These are phyloP conservation scores for Thalpophila matura DNA, from an alignment of 2,888 invertebrate species.

Conservation along the genomic window DNA sequence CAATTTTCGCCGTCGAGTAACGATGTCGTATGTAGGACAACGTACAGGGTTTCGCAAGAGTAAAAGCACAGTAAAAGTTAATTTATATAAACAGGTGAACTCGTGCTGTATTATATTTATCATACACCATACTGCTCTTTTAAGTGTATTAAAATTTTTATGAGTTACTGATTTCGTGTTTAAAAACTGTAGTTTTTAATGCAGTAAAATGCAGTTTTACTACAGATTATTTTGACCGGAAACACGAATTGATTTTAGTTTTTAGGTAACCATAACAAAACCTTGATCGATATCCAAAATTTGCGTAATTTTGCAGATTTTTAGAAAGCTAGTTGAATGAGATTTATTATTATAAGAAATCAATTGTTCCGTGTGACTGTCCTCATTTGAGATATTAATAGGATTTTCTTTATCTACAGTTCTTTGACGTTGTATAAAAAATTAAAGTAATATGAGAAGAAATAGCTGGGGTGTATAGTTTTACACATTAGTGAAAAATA, in stretches of 20 bases:
- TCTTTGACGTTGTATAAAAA: background rate
- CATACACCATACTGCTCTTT: conserved; percentile 17
- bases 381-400: background rate
- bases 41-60: conserved; percentile 69
- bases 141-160: background rate
- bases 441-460: conserved; percentile 16
- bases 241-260: background rate
- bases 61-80: conserved; percentile 70
- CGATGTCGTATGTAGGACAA: conserved; percentile 72
- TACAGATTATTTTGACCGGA: background rate
- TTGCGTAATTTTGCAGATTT: background rate
- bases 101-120: conserved; percentile 18
- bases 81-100: conserved; percentile 36
- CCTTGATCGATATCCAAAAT: background rate
- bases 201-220: background rate
- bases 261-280: background rate
- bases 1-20: conserved; percentile 60
- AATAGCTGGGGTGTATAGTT: conserved; percentile 16
- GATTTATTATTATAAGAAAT: conserved; percentile 14
- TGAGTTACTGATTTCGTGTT: conserved; percentile 4
- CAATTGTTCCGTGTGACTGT: conserved; percentile 4
- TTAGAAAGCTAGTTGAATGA: conserved; percentile 20
- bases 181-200: background rate
- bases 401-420: background rate
- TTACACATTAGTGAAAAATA: conserved; percentile 5